These are phyloP conservation scores for Cephalopachus bancanus DNA, from an alignment of 2,797 vertebrate species.

Conservation along the genomic window DNA sequence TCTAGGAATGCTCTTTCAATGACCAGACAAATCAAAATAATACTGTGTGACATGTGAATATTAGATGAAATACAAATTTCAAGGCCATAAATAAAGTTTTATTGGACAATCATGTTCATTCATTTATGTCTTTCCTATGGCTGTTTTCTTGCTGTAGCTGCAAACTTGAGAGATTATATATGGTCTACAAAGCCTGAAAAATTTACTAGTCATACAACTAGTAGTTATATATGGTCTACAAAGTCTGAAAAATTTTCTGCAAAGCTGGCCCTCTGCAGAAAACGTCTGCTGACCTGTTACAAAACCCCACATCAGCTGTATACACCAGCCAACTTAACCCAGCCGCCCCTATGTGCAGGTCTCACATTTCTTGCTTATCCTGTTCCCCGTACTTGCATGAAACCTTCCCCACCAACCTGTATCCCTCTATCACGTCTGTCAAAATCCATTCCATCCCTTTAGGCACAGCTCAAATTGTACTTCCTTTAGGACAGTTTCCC, in stretches of 20 bases:
- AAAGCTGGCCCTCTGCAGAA: neutral
- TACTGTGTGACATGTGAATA: neutral
- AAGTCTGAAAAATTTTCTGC: neutral
- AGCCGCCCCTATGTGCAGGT: neutral
- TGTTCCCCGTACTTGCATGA: neutral
- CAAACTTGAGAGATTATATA: neutral
- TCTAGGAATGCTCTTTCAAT: constrained; percentile 46
- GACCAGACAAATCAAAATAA: constrained; percentile 44
- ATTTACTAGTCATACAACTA: neutral
- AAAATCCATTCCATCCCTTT: neutral
- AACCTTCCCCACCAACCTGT: fast-evolving
- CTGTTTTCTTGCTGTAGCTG: neutral
- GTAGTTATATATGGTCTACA: neutral
- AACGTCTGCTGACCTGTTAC: neutral
- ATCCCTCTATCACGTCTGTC: neutral
- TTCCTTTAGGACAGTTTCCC: neutral
- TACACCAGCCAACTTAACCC: neutral
- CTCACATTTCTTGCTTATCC: neutral
- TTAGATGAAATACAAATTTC: constrained; percentile 30
- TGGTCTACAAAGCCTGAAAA: neutral
- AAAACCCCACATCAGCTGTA: neutral
- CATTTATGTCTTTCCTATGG: neutral
- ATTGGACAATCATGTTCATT: neutral
- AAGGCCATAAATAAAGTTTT: neutral
- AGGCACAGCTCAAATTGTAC: neutral